Percentiles rank a stretch among this genome's conserved stretches.
phyloP scores from a whole-genome alignment of 2,797 vertebrate species.

The Psittacula echo region DNA sequence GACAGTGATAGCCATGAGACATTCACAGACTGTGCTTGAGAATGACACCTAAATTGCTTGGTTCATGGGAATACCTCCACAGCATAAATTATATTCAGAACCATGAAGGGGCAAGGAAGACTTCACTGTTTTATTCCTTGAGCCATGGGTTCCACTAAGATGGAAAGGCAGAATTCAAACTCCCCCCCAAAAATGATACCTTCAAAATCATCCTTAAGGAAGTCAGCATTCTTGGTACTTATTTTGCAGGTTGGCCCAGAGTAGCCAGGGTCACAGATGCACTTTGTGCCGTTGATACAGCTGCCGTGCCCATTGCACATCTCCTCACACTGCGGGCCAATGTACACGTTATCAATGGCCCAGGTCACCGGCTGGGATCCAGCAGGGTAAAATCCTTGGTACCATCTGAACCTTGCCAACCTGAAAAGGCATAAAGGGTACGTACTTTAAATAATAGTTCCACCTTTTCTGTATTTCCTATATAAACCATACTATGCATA shows the following conservation, averaged over 20 bases:
- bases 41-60: neutral
- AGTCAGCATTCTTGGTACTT: slow-evolving; percentile 91
- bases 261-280: slow-evolving; percentile 90
- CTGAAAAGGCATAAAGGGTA: slow-evolving; percentile 70
- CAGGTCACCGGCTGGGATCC: slow-evolving; percentile 92
- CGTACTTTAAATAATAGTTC: neutral
- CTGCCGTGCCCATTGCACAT: slow-evolving; percentile 95
- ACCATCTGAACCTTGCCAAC: slow-evolving; percentile 96
- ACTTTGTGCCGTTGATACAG: slow-evolving; percentile 90
- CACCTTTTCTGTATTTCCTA: neutral
- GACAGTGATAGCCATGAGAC: neutral
- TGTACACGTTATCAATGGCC: slow-evolving; percentile 95
- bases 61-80: neutral
- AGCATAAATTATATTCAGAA: neutral
- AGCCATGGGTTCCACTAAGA: neutral
- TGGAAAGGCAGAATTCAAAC: neutral
- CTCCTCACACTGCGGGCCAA: slow-evolving; percentile 96
- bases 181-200: slow-evolving; percentile 74
- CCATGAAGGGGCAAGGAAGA: neutral
- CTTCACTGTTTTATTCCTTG: neutral
- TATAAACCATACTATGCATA: neutral
- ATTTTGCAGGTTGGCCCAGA: slow-evolving; percentile 91
- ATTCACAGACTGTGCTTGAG: neutral
- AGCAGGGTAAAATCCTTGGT: slow-evolving; percentile 92
- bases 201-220: slow-evolving; percentile 99